A percentile compares a stretch with the other conserved stretches of the same genome.
These are phyloP conservation scores for Bembecia ichneumoniformis DNA, from an alignment of 2,888 invertebrate species.

Conservation along the genomic window DNA sequence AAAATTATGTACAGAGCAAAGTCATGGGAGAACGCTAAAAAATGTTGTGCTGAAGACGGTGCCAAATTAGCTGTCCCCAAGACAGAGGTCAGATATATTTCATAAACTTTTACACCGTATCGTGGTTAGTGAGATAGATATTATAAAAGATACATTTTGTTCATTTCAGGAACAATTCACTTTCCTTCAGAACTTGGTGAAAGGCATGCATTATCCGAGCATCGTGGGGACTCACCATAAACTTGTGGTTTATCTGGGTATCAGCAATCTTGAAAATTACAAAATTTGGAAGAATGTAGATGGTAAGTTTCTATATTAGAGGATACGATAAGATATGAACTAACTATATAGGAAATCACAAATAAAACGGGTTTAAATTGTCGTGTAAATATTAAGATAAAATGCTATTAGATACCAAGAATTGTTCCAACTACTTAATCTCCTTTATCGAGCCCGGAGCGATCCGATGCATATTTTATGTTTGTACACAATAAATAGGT, in stretches of 20 bases:
- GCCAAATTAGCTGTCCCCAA: constrained; percentile 46
- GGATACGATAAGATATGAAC: no score
- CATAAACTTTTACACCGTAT: no score
- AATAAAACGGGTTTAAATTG: no score
- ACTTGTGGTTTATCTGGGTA: constrained; percentile 48
- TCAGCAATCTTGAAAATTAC: constrained; percentile 37
- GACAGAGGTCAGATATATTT: constrained; percentile 24
- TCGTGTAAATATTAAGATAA: no score
- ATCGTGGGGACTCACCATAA: constrained; percentile 27
- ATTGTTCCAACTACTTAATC: no score
- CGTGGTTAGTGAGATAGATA: no score
- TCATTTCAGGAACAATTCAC: constrained; percentile 41
- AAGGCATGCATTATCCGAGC: constrained; percentile 36
- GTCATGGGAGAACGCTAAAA: constrained; percentile 32
- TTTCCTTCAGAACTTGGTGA: constrained; percentile 39
- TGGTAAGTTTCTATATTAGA: constrained; percentile 19
- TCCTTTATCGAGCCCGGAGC: no score
- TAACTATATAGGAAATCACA: no score
- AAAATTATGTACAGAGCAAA: constrained; percentile 34
- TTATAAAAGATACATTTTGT: background rate
- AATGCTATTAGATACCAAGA: no score
- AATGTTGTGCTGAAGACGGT: constrained; percentile 23
- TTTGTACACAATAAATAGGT: no score
- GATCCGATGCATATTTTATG: no score
- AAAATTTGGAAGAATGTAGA: constrained; percentile 41